phyloP scores from a whole-genome alignment of 2,888 invertebrate genomes.

The Ophioninae sp. region DNA sequence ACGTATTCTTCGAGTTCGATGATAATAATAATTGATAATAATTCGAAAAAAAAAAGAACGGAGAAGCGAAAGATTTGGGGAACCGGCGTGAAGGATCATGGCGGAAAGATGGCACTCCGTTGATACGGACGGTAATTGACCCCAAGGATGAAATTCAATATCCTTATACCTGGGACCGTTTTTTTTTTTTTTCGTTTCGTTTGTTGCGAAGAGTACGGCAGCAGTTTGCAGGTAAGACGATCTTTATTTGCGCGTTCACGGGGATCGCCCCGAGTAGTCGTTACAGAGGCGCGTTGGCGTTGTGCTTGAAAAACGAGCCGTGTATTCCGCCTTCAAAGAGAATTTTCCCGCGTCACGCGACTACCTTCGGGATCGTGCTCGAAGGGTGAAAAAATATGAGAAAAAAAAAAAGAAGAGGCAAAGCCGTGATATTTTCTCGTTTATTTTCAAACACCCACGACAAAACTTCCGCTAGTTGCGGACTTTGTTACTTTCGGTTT shows the following conservation, averaged over 20 bases:
- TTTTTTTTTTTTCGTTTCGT: conserved; percentile 12
- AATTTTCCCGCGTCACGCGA: conserved; percentile 2
- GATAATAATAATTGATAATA: neutral
- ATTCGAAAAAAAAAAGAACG: neutral
- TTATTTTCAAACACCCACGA: neutral
- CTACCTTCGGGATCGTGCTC: neutral
- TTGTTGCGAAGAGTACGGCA: neutral
- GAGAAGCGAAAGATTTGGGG: neutral
- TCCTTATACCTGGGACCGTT: conserved; percentile 37
- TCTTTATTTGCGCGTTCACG: conserved; percentile 52
- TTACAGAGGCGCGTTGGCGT: conserved; percentile 13
- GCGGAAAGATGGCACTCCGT: conserved; percentile 19
- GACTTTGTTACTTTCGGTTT: neutral
- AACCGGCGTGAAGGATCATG: neutral
- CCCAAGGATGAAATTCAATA: conserved; percentile 57
- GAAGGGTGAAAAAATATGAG: neutral
- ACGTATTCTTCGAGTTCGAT: neutral
- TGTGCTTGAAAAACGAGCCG: conserved; percentile 54
- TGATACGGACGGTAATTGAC: conserved; percentile 49
- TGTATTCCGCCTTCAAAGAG: conserved; percentile 36
- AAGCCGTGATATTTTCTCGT: neutral
- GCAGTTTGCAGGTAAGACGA: conserved; percentile 53
- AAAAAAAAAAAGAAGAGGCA: neutral
- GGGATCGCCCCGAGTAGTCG: conserved; percentile 12
- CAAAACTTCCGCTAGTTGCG: neutral